phyloP scores from a whole-genome alignment of 2,888 invertebrate species.

The Eucriotettix oculatus region DNA sequence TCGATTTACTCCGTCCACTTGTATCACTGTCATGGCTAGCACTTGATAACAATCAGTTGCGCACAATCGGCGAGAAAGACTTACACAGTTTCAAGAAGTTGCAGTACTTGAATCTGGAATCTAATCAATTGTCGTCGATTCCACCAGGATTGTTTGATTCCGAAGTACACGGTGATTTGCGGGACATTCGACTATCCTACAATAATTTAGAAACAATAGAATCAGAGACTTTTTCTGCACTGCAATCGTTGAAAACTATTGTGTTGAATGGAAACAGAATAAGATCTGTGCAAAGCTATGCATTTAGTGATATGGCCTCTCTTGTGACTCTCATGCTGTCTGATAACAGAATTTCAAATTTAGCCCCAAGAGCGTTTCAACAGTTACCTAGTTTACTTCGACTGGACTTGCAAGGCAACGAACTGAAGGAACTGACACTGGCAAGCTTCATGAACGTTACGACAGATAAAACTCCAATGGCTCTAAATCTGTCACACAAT shows the following conservation, averaged over 20 bases:
- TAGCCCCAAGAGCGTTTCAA: constrained; percentile 22
- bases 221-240: constrained; percentile 22
- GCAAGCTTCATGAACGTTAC: constrained; percentile 17
- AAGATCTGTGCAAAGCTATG: constrained; percentile 15
- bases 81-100: constrained; percentile 19
- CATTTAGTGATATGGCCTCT: constrained; percentile 22
- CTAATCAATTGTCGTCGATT: constrained; percentile 34
- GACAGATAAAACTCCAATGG: constrained; percentile 13
- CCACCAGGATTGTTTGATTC: constrained; percentile 52
- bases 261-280: constrained; percentile 19
- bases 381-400: constrained; percentile 22
- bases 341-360: constrained; percentile 21
- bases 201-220: constrained; percentile 57
- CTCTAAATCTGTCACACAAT: constrained; percentile 18
- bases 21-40: constrained; percentile 21
- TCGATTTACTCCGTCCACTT: constrained; percentile 18
- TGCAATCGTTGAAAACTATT: constrained; percentile 19
- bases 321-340: constrained; percentile 25
- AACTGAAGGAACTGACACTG: constrained; percentile 15
- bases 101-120: constrained; percentile 23
- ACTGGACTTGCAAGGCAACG: constrained; percentile 21
- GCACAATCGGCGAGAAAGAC: constrained; percentile 15
- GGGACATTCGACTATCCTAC: constrained; percentile 65
- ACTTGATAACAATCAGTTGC: constrained; percentile 21
- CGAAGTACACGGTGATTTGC: constrained; percentile 37